A percentile compares a stretch with the other conserved stretches of the same genome.
These are phyloP conservation scores for Porites evermanni DNA, from an alignment of 92 coral and sea anemone species.

Conservation along the genomic window DNA sequence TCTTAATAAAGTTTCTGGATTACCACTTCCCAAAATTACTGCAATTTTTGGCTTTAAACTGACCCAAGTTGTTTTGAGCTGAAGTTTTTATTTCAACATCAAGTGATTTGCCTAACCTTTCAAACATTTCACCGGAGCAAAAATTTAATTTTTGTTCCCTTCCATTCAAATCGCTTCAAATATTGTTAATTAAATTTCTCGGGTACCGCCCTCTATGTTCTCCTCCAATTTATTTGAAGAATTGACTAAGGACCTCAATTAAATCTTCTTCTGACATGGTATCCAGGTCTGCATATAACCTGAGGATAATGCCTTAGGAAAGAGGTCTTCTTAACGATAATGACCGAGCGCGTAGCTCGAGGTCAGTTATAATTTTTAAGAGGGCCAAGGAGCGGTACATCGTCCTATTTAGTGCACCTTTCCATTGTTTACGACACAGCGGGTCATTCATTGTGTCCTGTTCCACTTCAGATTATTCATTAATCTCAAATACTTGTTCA, in stretches of 20 bases:
- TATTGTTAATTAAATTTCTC: not conserved
- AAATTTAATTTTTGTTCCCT: not conserved
- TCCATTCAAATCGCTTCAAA: not conserved
- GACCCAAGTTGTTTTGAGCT: not conserved
- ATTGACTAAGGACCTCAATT: slow-evolving; percentile 17
- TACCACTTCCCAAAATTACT: not conserved
- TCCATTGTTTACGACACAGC: too few relatives aligned
- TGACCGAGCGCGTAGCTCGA: too few relatives aligned
- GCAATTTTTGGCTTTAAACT: not conserved
- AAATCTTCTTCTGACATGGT: slow-evolving; percentile 1
- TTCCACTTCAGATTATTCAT: too few relatives aligned
- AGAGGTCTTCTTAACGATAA: too few relatives aligned
- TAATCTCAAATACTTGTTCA: too few relatives aligned
- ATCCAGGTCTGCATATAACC: slow-evolving; percentile 15
- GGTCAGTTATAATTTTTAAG: too few relatives aligned
- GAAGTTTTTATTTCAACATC: slow-evolving; percentile 10
- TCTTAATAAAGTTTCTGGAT: not conserved
- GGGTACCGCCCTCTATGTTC: not conserved
- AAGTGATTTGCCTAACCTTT: not conserved
- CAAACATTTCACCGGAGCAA: slow-evolving; percentile 4
- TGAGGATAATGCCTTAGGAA: too few relatives aligned
- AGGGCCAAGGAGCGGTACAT: too few relatives aligned
- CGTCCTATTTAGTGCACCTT: too few relatives aligned
- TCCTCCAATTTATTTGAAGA: slow-evolving; percentile 17
- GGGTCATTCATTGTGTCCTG: too few relatives aligned